Evolutionary conservation across 2,797 vertebrate genomes (phyloP).

Genomic region (Sitta carolinensis): DNA sequence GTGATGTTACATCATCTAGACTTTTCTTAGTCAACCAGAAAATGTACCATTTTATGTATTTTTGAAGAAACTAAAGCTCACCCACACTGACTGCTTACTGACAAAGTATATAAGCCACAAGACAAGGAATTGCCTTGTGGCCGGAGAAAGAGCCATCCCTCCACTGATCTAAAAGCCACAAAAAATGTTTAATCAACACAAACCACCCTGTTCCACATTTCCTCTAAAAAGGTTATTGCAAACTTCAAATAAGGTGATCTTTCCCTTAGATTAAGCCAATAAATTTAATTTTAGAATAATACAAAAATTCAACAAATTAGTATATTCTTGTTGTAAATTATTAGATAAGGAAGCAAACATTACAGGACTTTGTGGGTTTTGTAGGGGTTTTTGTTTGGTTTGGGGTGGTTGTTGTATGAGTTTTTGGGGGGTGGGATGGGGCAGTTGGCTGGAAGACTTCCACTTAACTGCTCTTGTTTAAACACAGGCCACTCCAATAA

Average conservation of each 20-base stretch:
- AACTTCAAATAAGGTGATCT: neutral
- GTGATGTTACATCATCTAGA: neutral
- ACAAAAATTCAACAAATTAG: neutral
- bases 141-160: neutral
- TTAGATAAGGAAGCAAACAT: neutral
- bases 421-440: fast-evolving
- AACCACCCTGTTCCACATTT: neutral
- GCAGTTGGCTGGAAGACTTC: neutral
- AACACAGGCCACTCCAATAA: neutral
- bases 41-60: neutral
- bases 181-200: neutral
- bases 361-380: neutral
- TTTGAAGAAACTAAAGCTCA: neutral
- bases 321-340: neutral
- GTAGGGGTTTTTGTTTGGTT: neutral
- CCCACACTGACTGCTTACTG: neutral
- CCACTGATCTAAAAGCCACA: neutral
- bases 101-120: neutral
- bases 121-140: neutral
- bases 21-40: neutral
- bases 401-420: neutral
- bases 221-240: neutral
- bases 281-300: neutral
- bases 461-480: neutral
- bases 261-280: neutral